Percentiles rank a stretch among this genome's conserved stretches.
Conservation (phyloP, 2,113 vertebrate genomes). For the Malurus melanocephalus region DNA sequence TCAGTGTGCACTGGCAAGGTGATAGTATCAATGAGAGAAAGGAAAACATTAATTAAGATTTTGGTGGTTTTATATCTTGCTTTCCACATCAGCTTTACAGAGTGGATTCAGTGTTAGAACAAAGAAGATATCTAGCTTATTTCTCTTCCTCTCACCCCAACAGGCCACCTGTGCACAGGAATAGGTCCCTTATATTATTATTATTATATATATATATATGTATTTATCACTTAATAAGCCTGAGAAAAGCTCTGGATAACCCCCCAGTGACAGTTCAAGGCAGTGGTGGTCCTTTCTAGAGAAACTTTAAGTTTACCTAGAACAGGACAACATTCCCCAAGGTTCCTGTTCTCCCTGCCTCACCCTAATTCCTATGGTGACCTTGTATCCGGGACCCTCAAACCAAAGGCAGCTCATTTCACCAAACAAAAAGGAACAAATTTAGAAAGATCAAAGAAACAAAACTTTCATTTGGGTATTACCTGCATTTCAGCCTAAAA, state of each 20-base stretch:
- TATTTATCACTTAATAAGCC: neutral
- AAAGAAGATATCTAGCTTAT: neutral
- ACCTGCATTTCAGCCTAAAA: neutral
- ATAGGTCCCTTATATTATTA: neutral
- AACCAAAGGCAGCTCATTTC: neutral
- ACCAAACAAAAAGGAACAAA: neutral
- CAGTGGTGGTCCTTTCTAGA: neutral
- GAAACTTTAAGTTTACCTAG: neutral
- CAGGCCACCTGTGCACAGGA: neutral
- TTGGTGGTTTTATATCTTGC: neutral
- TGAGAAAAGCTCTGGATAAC: neutral
- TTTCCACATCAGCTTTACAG: neutral
- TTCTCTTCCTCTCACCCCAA: neutral
- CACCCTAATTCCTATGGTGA: neutral
- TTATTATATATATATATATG: neutral
- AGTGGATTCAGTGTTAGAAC: neutral
- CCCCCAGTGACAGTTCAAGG: neutral
- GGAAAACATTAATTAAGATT: neutral
- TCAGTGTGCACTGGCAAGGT: neutral
- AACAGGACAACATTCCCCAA: neutral
- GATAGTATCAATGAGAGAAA: neutral
- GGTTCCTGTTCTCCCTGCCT: neutral
- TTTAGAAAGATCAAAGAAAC: neutral
- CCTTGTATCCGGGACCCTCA: neutral
- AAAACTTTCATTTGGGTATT: neutral